Conservation (phyloP, 2,888 invertebrate species). For the Cabera pusaria region DNA sequence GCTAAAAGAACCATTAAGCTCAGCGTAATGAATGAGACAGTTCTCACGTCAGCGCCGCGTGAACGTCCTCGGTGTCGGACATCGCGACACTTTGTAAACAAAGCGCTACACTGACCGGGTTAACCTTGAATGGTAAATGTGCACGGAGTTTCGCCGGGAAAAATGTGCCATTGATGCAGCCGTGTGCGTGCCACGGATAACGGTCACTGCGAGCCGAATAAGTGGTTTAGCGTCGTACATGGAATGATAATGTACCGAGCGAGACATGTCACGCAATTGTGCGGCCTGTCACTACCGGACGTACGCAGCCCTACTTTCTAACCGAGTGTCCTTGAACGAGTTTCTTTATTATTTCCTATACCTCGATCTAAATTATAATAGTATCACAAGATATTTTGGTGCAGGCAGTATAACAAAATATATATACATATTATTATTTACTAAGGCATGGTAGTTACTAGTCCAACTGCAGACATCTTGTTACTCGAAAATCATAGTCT, state of each 20-base stretch:
- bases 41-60: constrained; percentile 36
- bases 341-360: constrained; percentile 27
- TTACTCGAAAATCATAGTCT: too few relatives aligned
- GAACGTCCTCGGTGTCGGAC: constrained; percentile 46
- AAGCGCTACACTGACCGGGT: constrained; percentile 78
- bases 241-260: constrained; percentile 75
- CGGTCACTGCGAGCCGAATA: constrained; percentile 78
- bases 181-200: constrained; percentile 77
- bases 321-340: constrained; percentile 64
- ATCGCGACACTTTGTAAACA: constrained; percentile 66
- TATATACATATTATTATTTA: too few relatives aligned
- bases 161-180: constrained; percentile 81
- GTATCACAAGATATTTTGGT: too few relatives aligned
- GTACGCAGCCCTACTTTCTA: constrained; percentile 69
- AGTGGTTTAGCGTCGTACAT: constrained; percentile 77
- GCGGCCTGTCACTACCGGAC: constrained; percentile 58
- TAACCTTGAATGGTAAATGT: constrained; percentile 80
- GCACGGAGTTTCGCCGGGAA: constrained; percentile 74
- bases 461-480: too few relatives aligned
- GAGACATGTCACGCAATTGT: constrained; percentile 72
- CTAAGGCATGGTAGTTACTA: too few relatives aligned
- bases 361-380: too few relatives aligned
- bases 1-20: constrained; percentile 26
- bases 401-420: too few relatives aligned
- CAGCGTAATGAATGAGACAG: constrained; percentile 32